Base-by-base conservation (phyloP, 2,888 invertebrate species). In the Endotricha flammealis region DNA sequence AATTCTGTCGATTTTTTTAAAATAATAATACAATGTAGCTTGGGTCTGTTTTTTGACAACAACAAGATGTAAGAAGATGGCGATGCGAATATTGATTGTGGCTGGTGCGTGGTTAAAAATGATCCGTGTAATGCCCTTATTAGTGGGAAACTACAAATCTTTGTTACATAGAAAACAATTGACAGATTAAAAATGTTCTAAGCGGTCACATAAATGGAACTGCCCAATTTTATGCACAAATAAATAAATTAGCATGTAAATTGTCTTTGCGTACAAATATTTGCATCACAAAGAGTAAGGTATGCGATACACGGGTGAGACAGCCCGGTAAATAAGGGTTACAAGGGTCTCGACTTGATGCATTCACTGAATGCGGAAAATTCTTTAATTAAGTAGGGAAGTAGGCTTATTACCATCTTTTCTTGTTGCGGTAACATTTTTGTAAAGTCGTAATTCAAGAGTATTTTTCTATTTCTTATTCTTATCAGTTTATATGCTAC, bases 241-340 rank as follows among this genome's bases (percentile, higher is more conserved):
- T 65, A 73, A 73, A 73, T 69, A 68, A 75, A 82, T 82, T 82
- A 77, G 64, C 81, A 82, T 82, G 75, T 77, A 74, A 81, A 82
- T 80, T 71, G 73, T 80, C 72, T 72, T 67, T 61, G 60, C 60
- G 60, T 58, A 64, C 64, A 61, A 50, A 53, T 55, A 80, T 82
- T 80, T 73, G 66, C 81, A 82, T 82, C 39, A 79, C 78, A 80
- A 82, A 80, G 73, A 62, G 58, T 54, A 48, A 49, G 37, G 45
- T 32, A 29, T 38, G 36, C 36, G 36, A 30, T 31, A 22, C 37
- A 29, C 39, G 40, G 44, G 38, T 36, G 13, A 32, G 46, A 38
- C 40, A 34, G 32, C 22, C 48, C 50, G 50, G 57, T 59, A 57
- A 61, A 58, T 57, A 56, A 58, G 44, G 41, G 39, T 25, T 24